Base-by-base conservation (phyloP, 2,888 invertebrate genomes). In the Scaptomyza flava region DNA sequence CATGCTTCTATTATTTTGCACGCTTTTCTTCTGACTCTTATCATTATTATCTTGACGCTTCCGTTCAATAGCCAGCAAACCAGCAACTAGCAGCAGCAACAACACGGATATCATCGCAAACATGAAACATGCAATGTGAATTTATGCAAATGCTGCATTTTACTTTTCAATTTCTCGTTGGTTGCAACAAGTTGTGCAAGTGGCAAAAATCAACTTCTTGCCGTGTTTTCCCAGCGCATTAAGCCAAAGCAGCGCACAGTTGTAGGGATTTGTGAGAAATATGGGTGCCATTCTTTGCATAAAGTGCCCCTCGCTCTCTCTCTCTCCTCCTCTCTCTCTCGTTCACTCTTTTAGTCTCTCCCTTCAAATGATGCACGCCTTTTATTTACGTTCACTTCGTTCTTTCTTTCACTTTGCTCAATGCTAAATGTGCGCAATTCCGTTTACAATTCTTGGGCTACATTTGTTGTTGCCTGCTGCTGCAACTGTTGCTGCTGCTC, bases 101-200 rank as follows among this genome's bases (percentile, higher is more conserved):
- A 30, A 2, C n/a, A 41, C 8, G 34, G 27, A 7, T 51, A 20
- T 6, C 33, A 14, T 9, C 27, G 9, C 7, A 17, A 8, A 6
- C 30, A 6, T 17, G 47, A 42, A 46, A 34, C 45, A 14, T 17
- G 17, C 33, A 14, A 38, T 43, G 36, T 66, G 71, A 79, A 81
- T 81, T 83, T 89, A 87, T 87, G 89, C 83, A 89, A 89, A 89
- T 86, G 71, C 71, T 68, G 76, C 77, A 81, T 79, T 85, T 87
- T 76, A 85, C 87, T 84, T 83, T 83, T 87, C 87, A 81, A 83
- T 87, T 87, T 84, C 66, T 23, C 30, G 27, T 7, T 12, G 20
- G 6, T 20, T 33, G 76, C 84, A 78, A 74, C 88, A 80, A 79
- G 78, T 80, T 73, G 62, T 56, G 64, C 53, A 31, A 56, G 71